Conservation (phyloP, 1,140 invertebrate species). For the Asbolus verrucosus region DNA sequence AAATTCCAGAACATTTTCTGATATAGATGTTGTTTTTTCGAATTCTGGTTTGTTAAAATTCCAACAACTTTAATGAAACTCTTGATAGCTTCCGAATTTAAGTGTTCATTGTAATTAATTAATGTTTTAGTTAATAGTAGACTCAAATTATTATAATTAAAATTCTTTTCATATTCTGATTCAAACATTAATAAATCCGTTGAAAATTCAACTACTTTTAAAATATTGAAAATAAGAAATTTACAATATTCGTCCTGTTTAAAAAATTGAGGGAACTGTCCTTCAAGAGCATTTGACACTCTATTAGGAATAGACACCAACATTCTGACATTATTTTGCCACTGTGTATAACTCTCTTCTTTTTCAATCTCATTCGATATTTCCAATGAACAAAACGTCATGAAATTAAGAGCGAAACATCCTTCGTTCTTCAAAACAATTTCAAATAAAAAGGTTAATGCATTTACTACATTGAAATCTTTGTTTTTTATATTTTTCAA, state of each 20-base stretch:
- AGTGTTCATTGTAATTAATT: slow-evolving; percentile 67
- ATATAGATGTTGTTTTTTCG: slow-evolving; percentile 49
- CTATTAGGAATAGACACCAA: slow-evolving; percentile 75
- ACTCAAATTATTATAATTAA: slow-evolving; percentile 67
- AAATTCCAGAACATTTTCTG: slow-evolving; percentile 55
- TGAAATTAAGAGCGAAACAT: slow-evolving; percentile 67
- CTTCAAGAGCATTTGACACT: slow-evolving; percentile 74
- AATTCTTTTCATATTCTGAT: slow-evolving; percentile 51
- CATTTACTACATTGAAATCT: slow-evolving; percentile 56
- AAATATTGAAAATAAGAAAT: slow-evolving; percentile 72
- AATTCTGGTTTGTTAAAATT: slow-evolving; percentile 50
- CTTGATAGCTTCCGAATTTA: slow-evolving; percentile 64
- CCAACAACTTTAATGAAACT: slow-evolving; percentile 66
- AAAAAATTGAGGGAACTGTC: slow-evolving; percentile 71
- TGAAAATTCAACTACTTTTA: slow-evolving; percentile 72
- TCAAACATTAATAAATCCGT: slow-evolving; percentile 62
- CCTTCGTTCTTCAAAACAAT: slow-evolving; percentile 70
- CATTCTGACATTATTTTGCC: slow-evolving; percentile 71
- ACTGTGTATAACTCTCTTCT: slow-evolving; percentile 62
- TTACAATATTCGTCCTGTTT: slow-evolving; percentile 70
- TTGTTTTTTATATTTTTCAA: slow-evolving; percentile 67
- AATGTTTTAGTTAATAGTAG: slow-evolving; percentile 73
- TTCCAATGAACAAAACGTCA: slow-evolving; percentile 54
- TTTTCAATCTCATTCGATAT: slow-evolving; percentile 47
- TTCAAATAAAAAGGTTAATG: slow-evolving; percentile 50